Evolutionary conservation across 37 sponge, comb jelly and placozoan genomes (phyloP), one percentile per base, ranked within the genome.

Genomic region (Cliona cf. orientalis): DNA sequence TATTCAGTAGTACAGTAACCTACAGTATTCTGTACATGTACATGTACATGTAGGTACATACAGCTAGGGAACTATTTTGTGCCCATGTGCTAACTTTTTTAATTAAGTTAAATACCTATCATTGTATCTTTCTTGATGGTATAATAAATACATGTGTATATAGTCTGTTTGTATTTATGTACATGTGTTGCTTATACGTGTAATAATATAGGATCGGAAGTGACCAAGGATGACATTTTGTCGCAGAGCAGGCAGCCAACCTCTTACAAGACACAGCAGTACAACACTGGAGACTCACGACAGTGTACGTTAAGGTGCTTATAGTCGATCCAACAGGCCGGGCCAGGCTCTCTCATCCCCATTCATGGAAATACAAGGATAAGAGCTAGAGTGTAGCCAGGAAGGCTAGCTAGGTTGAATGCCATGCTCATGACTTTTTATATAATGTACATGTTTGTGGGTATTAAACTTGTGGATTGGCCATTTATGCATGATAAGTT

Each of bases 151-250:
- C 55, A 11, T 19, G 55, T 49, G 17, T 11, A 19, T 11, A 49
- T 49, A 49, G 17, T 11, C 55, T 11, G 55, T 19, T 49, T 49
- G 17, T 49, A 19, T 49, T 49, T 49, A 49, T 49, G 55, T 17
- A 49, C 14, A 49, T 19, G 17, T 49, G 17, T 49, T 49, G 11
- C 11, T 49, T 49, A 49, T 49, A 49, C 17, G 55, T 49, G 17
- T 49, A 17, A 19, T 11, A 19, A 49, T 49, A 49, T 49, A 49
- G 11, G 14, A 49, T 49, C 17, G 11, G 14, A 49, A 61, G 19
- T 9, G 19, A 71, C 81, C 42, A 71, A 60, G 11, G 81, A 55
- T 14, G 81, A 81, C 42, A 72, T 81, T 19, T 33, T 81, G 38
- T 5, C 72, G 3, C 40, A 61, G 43, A 71, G 11, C 72, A 81